phyloP scores from a whole-genome alignment of 2,888 invertebrate species.

The Dorcus parallelipipedus region DNA sequence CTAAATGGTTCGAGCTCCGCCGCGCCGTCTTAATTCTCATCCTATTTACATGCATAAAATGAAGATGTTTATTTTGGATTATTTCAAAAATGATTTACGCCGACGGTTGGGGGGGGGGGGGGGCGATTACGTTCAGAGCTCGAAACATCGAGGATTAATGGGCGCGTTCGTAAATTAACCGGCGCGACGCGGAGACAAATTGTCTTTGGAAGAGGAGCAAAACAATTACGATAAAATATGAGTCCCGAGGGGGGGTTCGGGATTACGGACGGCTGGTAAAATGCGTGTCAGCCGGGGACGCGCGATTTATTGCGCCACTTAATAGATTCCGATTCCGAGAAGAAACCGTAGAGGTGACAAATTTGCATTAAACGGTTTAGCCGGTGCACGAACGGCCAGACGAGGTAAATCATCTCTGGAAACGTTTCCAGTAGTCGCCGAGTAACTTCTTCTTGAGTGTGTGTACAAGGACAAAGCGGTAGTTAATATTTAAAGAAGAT shows the following conservation, averaged over 20 bases:
- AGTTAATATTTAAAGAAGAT: slow-evolving; percentile 9
- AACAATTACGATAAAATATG: slow-evolving; percentile 13
- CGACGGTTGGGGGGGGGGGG: too few species aligned
- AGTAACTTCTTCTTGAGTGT: neutral
- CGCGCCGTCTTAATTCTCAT: too few species aligned
- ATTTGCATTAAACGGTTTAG: slow-evolving; percentile 17
- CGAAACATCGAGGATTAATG: neutral
- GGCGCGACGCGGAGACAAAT: slow-evolving; percentile 9
- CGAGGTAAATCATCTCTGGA: slow-evolving; percentile 13
- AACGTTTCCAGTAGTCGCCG: slow-evolving; percentile 11
- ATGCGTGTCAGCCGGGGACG: slow-evolving; percentile 9
- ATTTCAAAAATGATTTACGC: too few species aligned
- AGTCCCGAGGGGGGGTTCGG: slow-evolving; percentile 4
- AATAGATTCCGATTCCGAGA: slow-evolving; percentile 12
- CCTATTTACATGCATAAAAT: too few species aligned
- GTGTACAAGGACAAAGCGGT: slow-evolving; percentile 9
- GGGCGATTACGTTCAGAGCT: too few species aligned
- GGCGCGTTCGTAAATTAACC: neutral
- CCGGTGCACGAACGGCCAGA: slow-evolving; percentile 7
- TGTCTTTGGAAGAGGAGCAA: slow-evolving; percentile 1
- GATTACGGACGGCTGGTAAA: slow-evolving; percentile 8
- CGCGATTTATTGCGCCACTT: slow-evolving; percentile 7
- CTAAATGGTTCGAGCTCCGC: too few species aligned
- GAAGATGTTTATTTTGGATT: too few species aligned
- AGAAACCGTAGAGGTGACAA: slow-evolving; percentile 15